A percentile compares a stretch with the other conserved stretches of the same genome.
Conservation (phyloP, 2,888 invertebrate species). For the Lamproptera curius region DNA sequence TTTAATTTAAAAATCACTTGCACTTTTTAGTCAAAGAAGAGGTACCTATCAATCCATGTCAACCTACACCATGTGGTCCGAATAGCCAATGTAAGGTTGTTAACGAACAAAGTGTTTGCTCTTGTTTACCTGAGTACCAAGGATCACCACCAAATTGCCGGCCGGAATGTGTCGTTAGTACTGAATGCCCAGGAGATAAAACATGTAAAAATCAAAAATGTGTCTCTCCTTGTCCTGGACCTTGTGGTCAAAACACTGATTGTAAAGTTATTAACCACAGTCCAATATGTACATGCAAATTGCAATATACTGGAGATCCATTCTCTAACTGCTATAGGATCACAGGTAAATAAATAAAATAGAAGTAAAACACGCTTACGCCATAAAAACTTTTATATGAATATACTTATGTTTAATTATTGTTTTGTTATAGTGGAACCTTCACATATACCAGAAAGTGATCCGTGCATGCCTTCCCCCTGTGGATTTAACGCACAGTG, state of each 20-base stretch:
- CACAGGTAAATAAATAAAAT: conserved; percentile 60
- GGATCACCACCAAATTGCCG: conserved; percentile 85
- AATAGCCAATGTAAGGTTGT: conserved; percentile 79
- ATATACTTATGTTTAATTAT: too few species aligned
- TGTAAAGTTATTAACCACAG: conserved; percentile 86
- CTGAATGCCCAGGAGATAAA: conserved; percentile 81
- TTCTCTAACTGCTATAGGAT: conserved; percentile 80
- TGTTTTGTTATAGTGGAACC: conserved; percentile 45
- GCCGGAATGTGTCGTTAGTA: conserved; percentile 85
- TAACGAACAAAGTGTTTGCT: conserved; percentile 82
- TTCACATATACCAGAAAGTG: conserved; percentile 50
- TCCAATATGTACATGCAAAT: conserved; percentile 83
- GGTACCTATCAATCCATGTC: conserved; percentile 67
- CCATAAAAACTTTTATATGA: too few species aligned
- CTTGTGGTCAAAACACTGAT: conserved; percentile 83
- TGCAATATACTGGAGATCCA: conserved; percentile 80
- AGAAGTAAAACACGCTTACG: too few species aligned
- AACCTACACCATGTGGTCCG: conserved; percentile 80
- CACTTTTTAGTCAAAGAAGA: conserved; percentile 51
- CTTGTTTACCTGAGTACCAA: conserved; percentile 82
- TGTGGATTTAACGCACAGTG: conserved; percentile 82
- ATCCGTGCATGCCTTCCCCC: conserved; percentile 83
- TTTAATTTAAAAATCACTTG: neutral
- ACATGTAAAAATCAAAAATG: conserved; percentile 85
- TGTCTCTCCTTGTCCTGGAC: conserved; percentile 83